These are phyloP conservation scores for Percopsis transmontana DNA, from an alignment of 2,113 vertebrate genomes.

Conservation along the genomic window DNA sequence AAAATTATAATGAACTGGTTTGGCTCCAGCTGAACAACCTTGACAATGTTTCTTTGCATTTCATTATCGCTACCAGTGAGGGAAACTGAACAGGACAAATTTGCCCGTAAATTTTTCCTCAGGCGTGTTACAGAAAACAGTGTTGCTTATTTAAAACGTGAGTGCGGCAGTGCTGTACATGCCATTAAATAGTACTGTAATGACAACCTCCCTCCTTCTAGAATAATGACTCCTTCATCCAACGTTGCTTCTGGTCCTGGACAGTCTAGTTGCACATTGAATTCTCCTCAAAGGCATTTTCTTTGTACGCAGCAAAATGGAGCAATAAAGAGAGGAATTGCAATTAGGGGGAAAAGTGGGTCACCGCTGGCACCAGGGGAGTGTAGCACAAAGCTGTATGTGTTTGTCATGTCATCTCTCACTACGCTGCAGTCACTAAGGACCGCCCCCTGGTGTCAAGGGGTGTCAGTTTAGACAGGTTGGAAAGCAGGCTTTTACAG, in stretches of 20 bases:
- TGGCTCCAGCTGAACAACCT: background rate
- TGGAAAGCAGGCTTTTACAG: constrained; percentile 35
- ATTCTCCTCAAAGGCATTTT: background rate
- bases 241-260: background rate
- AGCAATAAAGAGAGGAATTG: constrained; percentile 54
- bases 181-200: background rate
- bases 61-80: background rate
- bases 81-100: background rate
- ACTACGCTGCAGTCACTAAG: constrained; percentile 55
- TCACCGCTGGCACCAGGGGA: constrained; percentile 50
- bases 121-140: background rate
- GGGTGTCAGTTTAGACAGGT: constrained; percentile 26
- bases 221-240: constrained; percentile 4
- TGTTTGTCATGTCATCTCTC: constrained; percentile 56
- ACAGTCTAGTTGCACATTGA: background rate
- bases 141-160: constrained; percentile 9
- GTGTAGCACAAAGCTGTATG: constrained; percentile 47
- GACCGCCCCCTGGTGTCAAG: constrained; percentile 30
- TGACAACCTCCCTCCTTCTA: background rate
- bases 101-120: background rate
- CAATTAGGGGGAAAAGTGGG: constrained; percentile 60
- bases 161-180: background rate
- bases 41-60: background rate
- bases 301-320: constrained; percentile 23
- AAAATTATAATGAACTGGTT: background rate